Conservation (phyloP, 2,888 invertebrate species). For the Cephus runcator region DNA sequence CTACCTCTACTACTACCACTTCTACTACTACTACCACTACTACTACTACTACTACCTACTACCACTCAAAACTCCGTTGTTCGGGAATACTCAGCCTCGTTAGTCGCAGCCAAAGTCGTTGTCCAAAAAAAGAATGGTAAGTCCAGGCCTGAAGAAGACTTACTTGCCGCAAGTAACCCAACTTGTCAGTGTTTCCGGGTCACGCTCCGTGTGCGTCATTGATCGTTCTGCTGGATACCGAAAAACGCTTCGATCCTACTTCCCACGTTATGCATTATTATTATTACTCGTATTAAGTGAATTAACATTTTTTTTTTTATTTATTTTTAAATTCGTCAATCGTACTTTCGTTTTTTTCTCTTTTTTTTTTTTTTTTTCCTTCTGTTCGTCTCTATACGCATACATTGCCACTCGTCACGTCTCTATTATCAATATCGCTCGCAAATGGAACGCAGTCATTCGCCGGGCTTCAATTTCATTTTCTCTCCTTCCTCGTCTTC, state of each 20-base stretch:
- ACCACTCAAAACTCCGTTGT: conserved; percentile 65
- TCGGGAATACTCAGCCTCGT: conserved; percentile 62
- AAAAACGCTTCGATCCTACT: neutral
- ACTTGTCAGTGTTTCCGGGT: conserved; percentile 13
- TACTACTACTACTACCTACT: conserved; percentile 44
- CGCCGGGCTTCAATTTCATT: no score
- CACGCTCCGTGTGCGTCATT: conserved; percentile 3
- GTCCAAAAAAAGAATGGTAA: conserved; percentile 67
- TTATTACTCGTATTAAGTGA: no score
- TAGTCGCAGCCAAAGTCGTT: conserved; percentile 67
- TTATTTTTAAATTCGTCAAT: no score
- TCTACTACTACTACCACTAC: conserved; percentile 45
- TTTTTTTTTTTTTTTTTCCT: no score
- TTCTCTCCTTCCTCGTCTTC: no score
- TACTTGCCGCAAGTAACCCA: conserved; percentile 54
- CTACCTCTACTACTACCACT: conserved; percentile 51
- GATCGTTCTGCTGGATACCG: conserved; percentile 3
- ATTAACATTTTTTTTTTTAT: no score
- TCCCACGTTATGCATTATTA: no score
- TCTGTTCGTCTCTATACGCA: no score
- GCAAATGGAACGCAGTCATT: no score
- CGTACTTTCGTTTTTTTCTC: no score
- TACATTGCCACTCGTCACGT: no score
- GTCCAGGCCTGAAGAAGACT: conserved; percentile 64
- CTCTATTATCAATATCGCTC: no score